Evolutionary conservation across 2,888 invertebrate genomes (phyloP), one percentile per base, ranked within the genome.

Genomic region (Eudemis profundana): DNA sequence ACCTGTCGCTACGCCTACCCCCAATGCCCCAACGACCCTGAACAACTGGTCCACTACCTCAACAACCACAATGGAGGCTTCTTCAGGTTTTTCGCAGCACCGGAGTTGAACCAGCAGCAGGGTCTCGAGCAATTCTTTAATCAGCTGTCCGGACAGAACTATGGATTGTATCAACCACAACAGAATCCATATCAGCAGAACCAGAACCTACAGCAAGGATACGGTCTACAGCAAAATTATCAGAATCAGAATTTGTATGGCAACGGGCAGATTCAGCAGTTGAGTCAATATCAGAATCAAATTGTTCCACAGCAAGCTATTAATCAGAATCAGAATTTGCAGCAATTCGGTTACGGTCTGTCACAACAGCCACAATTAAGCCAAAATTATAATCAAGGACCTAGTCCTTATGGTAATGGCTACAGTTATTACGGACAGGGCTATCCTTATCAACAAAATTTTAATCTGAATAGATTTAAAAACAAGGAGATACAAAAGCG

Each of bases 61-160:
- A 97, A 97, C 87, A 97, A 96, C 83, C 95, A 97, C 78, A 96
- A 96, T 63, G 97, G 97, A 42, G 97, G 97, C 1, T 96, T 97
- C 85, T 97, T 97, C 79, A 93, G 96, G 68, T 96, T 96, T 79
- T 97, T 97, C 78, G 95, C 93, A 69, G 93, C 92, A 44, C 93
- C 93, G 59, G 89, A 74, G 73, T 63, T 7, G 59, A 73, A 5
- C 71, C 76, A 7, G 71, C 76, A 74, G 15, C 88, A 87, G 38
- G 84, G 85, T 57, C 54, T 90, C 0, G 80, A 90, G 51, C 89
- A 92, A 67, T 87, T 90, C 56, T 89, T 89, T 54, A 79, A 85
- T 56, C 86, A 88, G 47, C 74, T 89, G 0, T 72, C 80, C 15
- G 56, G 59, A 33, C 67, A 62, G 23, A 53, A 61, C 46, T 62